Conservation (phyloP, 2,113 vertebrate genomes). For the Limanda limanda region DNA sequence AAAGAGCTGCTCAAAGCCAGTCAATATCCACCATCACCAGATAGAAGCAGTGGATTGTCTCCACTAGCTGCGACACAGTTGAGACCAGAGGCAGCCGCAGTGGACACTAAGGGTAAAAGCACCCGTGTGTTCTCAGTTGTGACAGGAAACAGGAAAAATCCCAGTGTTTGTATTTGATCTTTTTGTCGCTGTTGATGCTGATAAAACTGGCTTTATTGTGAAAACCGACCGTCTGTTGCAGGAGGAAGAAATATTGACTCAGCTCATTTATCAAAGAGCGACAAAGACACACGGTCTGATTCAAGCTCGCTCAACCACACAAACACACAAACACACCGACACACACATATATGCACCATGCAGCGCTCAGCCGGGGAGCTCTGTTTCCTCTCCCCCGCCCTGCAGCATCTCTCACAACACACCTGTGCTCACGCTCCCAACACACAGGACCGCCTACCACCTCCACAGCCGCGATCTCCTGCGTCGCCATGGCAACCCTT, state of each 20-base stretch:
- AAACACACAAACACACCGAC: background rate
- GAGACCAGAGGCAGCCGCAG: background rate
- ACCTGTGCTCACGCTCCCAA: conserved; percentile 37
- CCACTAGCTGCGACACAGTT: background rate
- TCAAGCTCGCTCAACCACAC: background rate
- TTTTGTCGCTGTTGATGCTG: background rate
- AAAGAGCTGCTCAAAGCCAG: background rate
- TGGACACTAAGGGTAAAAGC: background rate
- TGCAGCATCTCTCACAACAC: conserved; percentile 41
- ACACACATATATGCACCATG: background rate
- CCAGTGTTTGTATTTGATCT: background rate
- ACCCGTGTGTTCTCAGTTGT: background rate
- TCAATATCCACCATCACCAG: background rate
- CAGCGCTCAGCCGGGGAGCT: conserved; percentile 28
- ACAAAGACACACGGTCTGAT: background rate
- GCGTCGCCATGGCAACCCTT: conserved; percentile 38
- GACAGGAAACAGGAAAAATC: background rate
- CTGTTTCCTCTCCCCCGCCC: conserved; percentile 9
- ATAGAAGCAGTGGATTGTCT: background rate
- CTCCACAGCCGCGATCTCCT: conserved; percentile 1
- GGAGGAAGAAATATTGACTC: background rate
- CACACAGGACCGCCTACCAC: background rate
- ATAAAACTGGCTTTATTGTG: background rate
- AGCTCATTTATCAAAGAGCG: conserved; percentile 10
- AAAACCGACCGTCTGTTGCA: conserved; percentile 11